Evolutionary conservation across 1,140 invertebrate genomes (phyloP).

Genomic region (Rhopalosiphum padi): DNA sequence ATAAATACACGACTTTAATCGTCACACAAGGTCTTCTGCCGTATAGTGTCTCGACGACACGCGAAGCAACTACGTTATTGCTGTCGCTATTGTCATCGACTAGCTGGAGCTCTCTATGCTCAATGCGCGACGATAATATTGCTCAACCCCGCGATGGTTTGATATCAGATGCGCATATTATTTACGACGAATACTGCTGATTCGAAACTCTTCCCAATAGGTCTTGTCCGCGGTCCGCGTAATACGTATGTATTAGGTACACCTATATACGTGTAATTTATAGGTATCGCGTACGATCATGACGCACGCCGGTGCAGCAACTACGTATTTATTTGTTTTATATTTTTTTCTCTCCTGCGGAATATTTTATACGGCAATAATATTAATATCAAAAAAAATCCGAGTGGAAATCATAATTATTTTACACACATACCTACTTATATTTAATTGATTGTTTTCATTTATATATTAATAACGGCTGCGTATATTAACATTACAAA

Average conservation of each 20-base stretch:
- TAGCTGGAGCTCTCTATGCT: neutral
- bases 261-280: too few species aligned
- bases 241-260: neutral
- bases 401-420: neutral
- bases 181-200: neutral
- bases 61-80: neutral
- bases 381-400: neutral
- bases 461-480: neutral
- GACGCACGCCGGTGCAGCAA: neutral
- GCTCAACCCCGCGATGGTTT: neutral
- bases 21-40: neutral
- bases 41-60: neutral
- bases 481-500: neutral
- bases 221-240: neutral
- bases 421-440: neutral
- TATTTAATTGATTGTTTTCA: constrained; percentile 13
- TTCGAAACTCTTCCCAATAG: neutral
- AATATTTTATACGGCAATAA: neutral
- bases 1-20: neutral
- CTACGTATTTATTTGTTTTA: neutral
- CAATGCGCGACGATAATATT: neutral
- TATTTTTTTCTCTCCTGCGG: too few species aligned
- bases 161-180: neutral
- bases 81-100: neutral
- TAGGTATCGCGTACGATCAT: neutral